These are phyloP conservation scores for Irena cyanogastra DNA, from an alignment of 2,113 vertebrate species.

Conservation along the genomic window DNA sequence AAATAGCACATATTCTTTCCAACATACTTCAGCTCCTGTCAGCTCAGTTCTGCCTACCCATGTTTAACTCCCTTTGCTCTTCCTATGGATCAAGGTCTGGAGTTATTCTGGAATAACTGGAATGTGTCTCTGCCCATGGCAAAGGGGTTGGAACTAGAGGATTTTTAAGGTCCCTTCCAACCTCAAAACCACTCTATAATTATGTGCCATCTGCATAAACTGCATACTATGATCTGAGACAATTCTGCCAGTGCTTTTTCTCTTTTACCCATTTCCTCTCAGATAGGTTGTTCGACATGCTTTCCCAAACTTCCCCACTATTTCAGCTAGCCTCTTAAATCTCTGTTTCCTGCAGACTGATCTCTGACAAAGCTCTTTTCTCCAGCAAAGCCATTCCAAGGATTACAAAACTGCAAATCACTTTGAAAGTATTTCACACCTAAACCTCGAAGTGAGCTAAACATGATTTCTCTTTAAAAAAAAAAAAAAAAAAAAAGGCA, in stretches of 20 bases:
- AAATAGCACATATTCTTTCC: neutral
- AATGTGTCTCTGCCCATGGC: neutral
- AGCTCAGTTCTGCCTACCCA: neutral
- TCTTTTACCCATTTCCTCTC: neutral
- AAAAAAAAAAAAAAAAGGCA: neutral
- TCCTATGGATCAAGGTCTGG: neutral
- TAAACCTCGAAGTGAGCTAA: neutral
- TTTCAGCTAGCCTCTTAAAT: neutral
- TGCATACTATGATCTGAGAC: neutral
- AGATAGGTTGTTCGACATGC: neutral
- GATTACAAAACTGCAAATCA: constrained; percentile 8
- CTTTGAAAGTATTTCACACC: neutral
- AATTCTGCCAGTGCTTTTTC: neutral
- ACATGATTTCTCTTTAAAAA: neutral
- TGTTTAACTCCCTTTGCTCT: neutral
- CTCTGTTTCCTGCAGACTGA: neutral
- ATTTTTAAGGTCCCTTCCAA: neutral
- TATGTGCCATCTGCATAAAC: neutral
- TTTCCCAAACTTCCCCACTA: neutral
- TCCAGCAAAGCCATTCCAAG: constrained; percentile 4
- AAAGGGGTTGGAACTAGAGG: neutral
- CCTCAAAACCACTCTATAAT: neutral
- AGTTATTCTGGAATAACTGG: neutral
- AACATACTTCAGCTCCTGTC: neutral
- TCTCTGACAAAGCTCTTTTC: constrained; percentile 23